Evolutionary conservation across 2,888 invertebrate species (phyloP), one percentile per base, ranked within the genome.

Genomic region (Lissonota sp.): DNA sequence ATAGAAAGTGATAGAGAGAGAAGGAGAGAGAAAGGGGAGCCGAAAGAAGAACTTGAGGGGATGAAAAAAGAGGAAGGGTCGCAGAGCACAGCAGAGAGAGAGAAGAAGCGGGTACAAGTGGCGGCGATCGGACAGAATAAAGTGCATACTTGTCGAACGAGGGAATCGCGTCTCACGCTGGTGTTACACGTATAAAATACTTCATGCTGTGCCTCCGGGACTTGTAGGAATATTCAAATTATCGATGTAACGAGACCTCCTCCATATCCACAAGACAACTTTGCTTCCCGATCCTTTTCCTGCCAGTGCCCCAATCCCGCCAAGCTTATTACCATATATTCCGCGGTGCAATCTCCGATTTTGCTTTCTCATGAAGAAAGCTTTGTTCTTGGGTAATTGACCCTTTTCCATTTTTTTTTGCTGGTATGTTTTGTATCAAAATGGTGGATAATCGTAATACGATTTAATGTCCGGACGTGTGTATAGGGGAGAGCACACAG

Each of bases 141-240:
- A 73, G 64, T 64, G 64, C 64, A 73, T 73, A 53, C 63, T 73
- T 73, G 39, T 64, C 63, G 73, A 42, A 55, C 73, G 55, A 37
- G 26, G 51, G 14, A 58, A 63, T 69, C 64, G 42, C 63, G 60
- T 70, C 74, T 49, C 57, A 58, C 70, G 37, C 55, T 62, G 63
- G 63, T 49, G 67, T 57, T 57, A 72, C 71, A 76, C 63, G 44
- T 67, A 80, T 71, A 73, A 75, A 79, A 69, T 74, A 49, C 7
- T 57, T 73, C 60, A 83, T 83, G 74, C 58, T 70, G 58, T 64
- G 84, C 85, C 86, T 83, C 77, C 39, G 74, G 79, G 69, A 75
- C 63, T 74, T 49, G 63, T 64, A 40, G 46, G 70, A 66, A 69
- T 64, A 64, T 74, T 71, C 71, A 71, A 71, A 63, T 72, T 63